Evolutionary conservation across 2,888 invertebrate species (phyloP).

Genomic region (Erannis defoliaria): DNA sequence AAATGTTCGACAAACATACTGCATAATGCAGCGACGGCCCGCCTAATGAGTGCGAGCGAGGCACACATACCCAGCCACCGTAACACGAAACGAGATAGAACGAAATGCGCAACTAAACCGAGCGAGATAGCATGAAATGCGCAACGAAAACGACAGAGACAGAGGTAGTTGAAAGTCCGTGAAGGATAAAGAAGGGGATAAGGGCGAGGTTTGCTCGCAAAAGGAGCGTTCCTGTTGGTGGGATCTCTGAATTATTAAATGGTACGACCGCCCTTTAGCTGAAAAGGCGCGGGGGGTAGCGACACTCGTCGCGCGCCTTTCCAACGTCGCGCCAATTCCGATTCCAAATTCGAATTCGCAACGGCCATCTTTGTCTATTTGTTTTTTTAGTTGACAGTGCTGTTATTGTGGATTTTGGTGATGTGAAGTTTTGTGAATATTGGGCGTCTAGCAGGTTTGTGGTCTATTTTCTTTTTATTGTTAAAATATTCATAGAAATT

Average conservation of each 20-base stretch:
- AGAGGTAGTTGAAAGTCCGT: constrained; percentile 17
- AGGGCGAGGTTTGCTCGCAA: constrained; percentile 48
- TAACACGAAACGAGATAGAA: constrained; percentile 50
- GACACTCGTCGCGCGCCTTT: constrained; percentile 72
- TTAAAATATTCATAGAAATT: neutral
- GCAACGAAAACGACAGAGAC: constrained; percentile 29
- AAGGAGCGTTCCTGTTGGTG: constrained; percentile 71
- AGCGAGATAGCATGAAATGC: constrained; percentile 46
- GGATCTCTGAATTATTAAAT: constrained; percentile 77
- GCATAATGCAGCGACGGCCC: constrained; percentile 76
- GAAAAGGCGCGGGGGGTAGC: constrained; percentile 61
- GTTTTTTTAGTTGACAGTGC: constrained; percentile 60
- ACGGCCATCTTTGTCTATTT: constrained; percentile 64
- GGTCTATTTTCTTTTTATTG: neutral
- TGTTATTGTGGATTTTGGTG: constrained; percentile 61
- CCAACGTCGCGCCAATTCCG: constrained; percentile 69
- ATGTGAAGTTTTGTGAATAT: constrained; percentile 32
- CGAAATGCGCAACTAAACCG: constrained; percentile 70
- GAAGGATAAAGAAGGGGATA: constrained; percentile 48
- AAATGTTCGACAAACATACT: constrained; percentile 78
- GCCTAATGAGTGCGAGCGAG: constrained; percentile 72
- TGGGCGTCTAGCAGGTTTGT: constrained; percentile 29
- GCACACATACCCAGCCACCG: constrained; percentile 33
- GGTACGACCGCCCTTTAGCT: constrained; percentile 78
- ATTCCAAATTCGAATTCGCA: constrained; percentile 62